Evolutionary conservation across 2,888 invertebrate species (phyloP).

Genomic region (Allygus modestus): DNA sequence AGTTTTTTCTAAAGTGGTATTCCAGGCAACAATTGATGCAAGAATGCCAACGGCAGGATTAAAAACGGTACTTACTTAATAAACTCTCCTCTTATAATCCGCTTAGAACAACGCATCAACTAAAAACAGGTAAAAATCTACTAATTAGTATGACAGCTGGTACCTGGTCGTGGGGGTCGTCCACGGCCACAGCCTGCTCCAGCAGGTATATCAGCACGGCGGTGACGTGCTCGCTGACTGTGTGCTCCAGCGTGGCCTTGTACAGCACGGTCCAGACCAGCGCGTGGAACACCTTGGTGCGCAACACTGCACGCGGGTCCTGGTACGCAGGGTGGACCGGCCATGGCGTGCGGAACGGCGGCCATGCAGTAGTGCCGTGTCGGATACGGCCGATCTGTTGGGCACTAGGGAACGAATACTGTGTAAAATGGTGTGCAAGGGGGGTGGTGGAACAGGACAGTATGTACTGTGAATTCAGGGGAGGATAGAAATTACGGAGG

Average conservation of each 20-base stretch:
- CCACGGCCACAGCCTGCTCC: slow-evolving; percentile 81
- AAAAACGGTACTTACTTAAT: too few species aligned
- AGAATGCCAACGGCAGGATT: too few species aligned
- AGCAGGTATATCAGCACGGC: slow-evolving; percentile 92
- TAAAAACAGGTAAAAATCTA: too few species aligned
- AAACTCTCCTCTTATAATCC: too few species aligned
- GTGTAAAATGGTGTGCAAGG: too few species aligned
- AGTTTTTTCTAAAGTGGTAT: too few species aligned
- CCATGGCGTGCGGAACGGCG: slow-evolving; percentile 87
- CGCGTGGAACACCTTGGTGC: slow-evolving; percentile 82
- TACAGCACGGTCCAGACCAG: slow-evolving; percentile 89
- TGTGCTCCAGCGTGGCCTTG: slow-evolving; percentile 86
- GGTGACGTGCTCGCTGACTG: slow-evolving; percentile 91
- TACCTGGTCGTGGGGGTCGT: slow-evolving; percentile 69
- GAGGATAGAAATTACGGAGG: too few species aligned
- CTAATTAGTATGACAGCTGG: too few species aligned
- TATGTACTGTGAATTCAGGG: too few species aligned
- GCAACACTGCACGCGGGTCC: slow-evolving; percentile 82
- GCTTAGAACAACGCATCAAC: too few species aligned
- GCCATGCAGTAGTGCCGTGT: slow-evolving; percentile 83
- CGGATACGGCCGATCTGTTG: slow-evolving; percentile 79
- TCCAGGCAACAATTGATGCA: too few species aligned
- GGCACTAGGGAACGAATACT: slow-evolving; percentile 74
- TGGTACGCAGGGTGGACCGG: slow-evolving; percentile 81
- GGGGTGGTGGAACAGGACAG: too few species aligned